Evolutionary conservation across 1,140 invertebrate species (phyloP).

Genomic region (Calephelis nemesis): DNA sequence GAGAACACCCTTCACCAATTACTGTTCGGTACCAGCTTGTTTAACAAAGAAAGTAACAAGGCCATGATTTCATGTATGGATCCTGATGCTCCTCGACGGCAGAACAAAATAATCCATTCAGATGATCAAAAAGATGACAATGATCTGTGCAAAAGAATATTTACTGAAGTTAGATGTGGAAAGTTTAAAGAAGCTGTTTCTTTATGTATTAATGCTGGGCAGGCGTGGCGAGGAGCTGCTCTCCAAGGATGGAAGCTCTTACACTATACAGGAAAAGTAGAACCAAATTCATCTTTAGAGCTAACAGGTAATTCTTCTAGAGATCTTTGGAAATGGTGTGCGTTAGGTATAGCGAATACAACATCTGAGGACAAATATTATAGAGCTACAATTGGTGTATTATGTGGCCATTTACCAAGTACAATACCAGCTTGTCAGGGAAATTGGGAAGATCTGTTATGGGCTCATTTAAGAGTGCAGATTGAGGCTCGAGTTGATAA

Average conservation of each 20-base stretch:
- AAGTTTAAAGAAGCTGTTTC: slow-evolving; percentile 91
- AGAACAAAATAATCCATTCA: slow-evolving; percentile 90
- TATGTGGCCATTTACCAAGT: slow-evolving; percentile 91
- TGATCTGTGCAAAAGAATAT: slow-evolving; percentile 84
- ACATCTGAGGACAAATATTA: slow-evolving; percentile 81
- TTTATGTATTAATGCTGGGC: slow-evolving; percentile 90
- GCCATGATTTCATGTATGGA: slow-evolving; percentile 87
- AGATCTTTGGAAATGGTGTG: slow-evolving; percentile 94
- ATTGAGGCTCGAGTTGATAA: slow-evolving; percentile 92
- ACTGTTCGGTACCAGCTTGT: slow-evolving; percentile 79
- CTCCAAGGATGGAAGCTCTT: slow-evolving; percentile 92
- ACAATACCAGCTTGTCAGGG: slow-evolving; percentile 85
- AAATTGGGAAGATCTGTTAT: slow-evolving; percentile 94
- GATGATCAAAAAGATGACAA: slow-evolving; percentile 94
- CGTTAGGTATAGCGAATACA: slow-evolving; percentile 85
- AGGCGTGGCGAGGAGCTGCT: slow-evolving; percentile 93
- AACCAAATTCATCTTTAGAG: slow-evolving; percentile 76
- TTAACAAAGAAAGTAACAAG: slow-evolving; percentile 68
- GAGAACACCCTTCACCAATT: slow-evolving; percentile 94
- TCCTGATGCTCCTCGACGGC: slow-evolving; percentile 93
- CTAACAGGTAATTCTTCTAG: slow-evolving; percentile 92
- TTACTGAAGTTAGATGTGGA: slow-evolving; percentile 91
- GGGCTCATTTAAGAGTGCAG: slow-evolving; percentile 91
- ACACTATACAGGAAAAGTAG: slow-evolving; percentile 63
- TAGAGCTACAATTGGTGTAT: slow-evolving; percentile 85